Base-by-base conservation (phyloP, 2,888 invertebrate species). In the Tetragnatha montana region DNA sequence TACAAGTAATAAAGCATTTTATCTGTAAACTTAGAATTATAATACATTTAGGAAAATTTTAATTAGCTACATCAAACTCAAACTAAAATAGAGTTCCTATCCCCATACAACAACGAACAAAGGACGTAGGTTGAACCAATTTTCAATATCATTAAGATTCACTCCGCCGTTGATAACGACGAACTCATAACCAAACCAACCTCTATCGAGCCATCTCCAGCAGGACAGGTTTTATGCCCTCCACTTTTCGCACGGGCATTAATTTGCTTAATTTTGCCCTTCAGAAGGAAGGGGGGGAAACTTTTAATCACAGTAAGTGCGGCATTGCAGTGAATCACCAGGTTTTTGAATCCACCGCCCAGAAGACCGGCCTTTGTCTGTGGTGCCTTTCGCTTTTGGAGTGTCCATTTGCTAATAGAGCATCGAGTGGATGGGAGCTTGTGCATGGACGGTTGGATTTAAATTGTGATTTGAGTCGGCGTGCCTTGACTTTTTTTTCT, bases 261-360 rank as follows among this genome's bases (percentile, higher is more conserved):
- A 88, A 88, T 88, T 88, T 88, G 82, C 88, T 88, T 88, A 82
- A 78, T 88, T 82, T 88, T 78, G 49, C 70, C 71, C 12, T 76
- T 19, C 71, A 60, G 4, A 8, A 51, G 19, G 17, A 69, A 70
- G 74, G 49, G 19, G 60, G 78, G n/a, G 79, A 71, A 60, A 71
- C 85, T 81, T 86, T 81, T 89, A 89, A 89, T 89, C 89, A 89
- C 89, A 50, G 81, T 81, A 86, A 89, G 89, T 89, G 89, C 89
- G 71, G 10, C 17, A 22, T 76, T 22, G 71, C 8, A 81, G 85
- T 69, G 81, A 89, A 89, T 89, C 89, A 89, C 76, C 81, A 81
- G 81, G 85, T 78, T 89, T 89, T 89, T 89, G 82, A 88, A 75
- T 78, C 71, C 73, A 22, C 49, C 76, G n/a, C 70, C 51, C 88